Base-by-base conservation (phyloP, 2,888 invertebrate genomes). In the Drosophila gaucha region DNA sequence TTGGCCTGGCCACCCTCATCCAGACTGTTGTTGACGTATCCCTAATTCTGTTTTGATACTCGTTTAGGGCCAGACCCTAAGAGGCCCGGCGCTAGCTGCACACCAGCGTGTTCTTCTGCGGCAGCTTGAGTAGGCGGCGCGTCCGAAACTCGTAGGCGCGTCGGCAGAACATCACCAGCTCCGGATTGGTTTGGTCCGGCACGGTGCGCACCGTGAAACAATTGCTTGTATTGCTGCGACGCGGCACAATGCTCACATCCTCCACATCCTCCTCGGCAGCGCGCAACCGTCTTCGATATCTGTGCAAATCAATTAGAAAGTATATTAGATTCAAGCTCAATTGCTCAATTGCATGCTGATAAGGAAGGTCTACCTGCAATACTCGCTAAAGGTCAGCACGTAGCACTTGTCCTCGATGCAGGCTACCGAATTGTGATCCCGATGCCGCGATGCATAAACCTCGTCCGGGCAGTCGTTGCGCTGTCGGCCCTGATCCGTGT, bases 321-420 rank as follows among this genome's bases (percentile, higher is more conserved):
- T 9, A 14, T 2, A 1, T 33, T 33, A 14, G 14, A 14, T 6
- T n/a, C 2, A 14, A 14, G 14, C 2, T n/a, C n/a, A n/a, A n/a
- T n/a, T n/a, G n/a, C n/a, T n/a, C n/a, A n/a, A n/a, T n/a, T n/a
- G n/a, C n/a, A n/a, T n/a, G n/a, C n/a, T n/a, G n/a, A n/a, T n/a
- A n/a, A n/a, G n/a, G n/a, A n/a, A n/a, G n/a, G n/a, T n/a, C n/a
- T n/a, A 98, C 98, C 99, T 95, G 94, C 98, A 98, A 91, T 98
- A 99, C 93, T 99, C 98, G 92, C 97, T 97, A 92, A 96, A 98
- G 35, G 98, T 98, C 85, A 99, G 94, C 69, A 99, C 98, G 92
- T 97, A 98, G 93, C 98, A 98, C 92, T 97, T 97, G 93, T 99
- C 99, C 92, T 99, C 99, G 89, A 99, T 98, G 92, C 98, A 98